Evolutionary conservation across 2,113 vertebrate genomes (phyloP), one percentile per base, ranked within the genome.

Genomic region (Leucoraja erinaceus): DNA sequence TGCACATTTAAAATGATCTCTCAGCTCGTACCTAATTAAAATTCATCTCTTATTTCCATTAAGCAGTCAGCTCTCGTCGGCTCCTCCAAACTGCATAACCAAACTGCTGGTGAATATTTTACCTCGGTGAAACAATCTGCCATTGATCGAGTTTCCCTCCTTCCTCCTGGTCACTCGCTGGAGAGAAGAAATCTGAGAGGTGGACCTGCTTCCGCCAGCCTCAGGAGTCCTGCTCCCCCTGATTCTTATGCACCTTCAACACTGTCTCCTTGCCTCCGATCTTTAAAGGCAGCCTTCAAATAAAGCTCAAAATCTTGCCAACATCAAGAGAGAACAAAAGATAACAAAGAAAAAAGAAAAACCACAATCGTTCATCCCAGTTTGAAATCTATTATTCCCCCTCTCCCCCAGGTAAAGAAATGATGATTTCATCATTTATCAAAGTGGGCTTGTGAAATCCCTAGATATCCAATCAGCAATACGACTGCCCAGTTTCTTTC

Each of bases 401-500:
- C 66, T 72, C 72, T 91, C 90, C 90, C 83, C 68, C 90, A 91
- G 90, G 22, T 74, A 91, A 91, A 72, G 25, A 22, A 91, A 72
- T 47, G 66, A 28, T 91, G 90, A 91, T 91, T 91, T 91, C 90
- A 72, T 72, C 90, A 91, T 91, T 91, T 91, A 91, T 91, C 90
- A 91, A 91, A 91, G 68, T 28, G 33, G 33, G 66, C 66, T 10
- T 6, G 33, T 72, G 66, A 72, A 91, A 25, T 91, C 90, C 90
- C 90, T 22, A 25, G 90, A 91, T 91, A 91, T 72, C 38, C 38
- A 91, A 91, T 91, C 90, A 91, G 22, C 90, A 72, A 28, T 38
- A 38, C 20, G 9, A 72, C 68, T 54, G 83, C 59, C 68, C 66
- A 79, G 10, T 79, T 6, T 28, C 68, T 72, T 70, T 72, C 9